Percentiles rank a stretch among this genome's conserved stretches.
Conservation (phyloP, 2,888 invertebrate genomes). For the Rhamnusium bicolor region DNA sequence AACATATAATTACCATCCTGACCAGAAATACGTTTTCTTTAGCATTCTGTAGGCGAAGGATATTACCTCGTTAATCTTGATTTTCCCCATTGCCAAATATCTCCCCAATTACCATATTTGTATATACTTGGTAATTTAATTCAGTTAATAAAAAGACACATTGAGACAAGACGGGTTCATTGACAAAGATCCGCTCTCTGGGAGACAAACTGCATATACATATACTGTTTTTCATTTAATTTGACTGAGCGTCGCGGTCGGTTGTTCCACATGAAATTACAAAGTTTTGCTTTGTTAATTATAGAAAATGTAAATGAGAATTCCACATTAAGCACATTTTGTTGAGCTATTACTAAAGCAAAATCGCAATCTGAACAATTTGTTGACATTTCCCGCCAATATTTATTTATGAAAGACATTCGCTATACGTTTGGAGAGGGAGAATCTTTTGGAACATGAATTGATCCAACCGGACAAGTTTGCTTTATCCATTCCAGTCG, state of each 20-base stretch:
- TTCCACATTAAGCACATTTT: no score
- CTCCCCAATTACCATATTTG: not conserved
- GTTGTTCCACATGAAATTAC: not conserved
- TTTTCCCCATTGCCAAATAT: not conserved
- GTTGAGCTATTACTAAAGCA: no score
- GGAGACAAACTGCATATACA: slow-evolving; percentile 1
- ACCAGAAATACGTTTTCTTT: not conserved
- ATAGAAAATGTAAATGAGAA: not conserved
- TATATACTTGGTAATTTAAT: not conserved
- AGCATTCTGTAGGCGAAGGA: not conserved
- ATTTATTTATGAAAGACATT: no score
- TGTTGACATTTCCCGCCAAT: no score
- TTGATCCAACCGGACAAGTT: no score
- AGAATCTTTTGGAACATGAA: no score
- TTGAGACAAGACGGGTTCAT: not conserved
- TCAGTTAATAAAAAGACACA: not conserved
- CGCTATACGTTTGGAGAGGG: no score
- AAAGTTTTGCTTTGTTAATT: not conserved
- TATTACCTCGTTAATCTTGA: not conserved
- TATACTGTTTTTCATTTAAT: not conserved
- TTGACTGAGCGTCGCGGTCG: not conserved
- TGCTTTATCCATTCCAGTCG: no score
- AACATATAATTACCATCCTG: not conserved
- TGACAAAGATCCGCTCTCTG: not conserved
- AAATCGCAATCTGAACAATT: no score